phyloP scores from a whole-genome alignment of 2,113 vertebrate species.

The Cygnus buccinator region DNA sequence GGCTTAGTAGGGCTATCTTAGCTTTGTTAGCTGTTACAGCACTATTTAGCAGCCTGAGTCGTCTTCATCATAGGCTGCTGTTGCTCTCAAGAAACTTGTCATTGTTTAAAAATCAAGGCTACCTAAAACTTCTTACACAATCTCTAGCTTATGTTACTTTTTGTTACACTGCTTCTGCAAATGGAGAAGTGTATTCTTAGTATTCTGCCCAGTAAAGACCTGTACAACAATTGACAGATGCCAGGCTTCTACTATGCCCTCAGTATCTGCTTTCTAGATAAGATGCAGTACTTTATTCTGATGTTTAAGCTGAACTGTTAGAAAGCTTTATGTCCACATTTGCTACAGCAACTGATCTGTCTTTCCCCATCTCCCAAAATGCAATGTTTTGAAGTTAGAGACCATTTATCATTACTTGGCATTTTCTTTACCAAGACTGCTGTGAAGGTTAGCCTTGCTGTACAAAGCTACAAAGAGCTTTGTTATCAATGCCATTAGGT shows the following conservation, averaged over 20 bases:
- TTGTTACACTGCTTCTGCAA: background rate
- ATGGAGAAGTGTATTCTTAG: background rate
- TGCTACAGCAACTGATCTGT: slow-evolving; percentile 38
- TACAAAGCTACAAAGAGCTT: slow-evolving; percentile 48
- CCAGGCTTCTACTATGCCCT: background rate
- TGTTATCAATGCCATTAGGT: slow-evolving; percentile 42
- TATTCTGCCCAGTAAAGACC: background rate
- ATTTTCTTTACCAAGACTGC: slow-evolving; percentile 62
- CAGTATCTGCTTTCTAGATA: background rate
- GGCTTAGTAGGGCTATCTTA: background rate
- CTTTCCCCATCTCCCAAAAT: slow-evolving; percentile 43
- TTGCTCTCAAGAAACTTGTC: background rate
- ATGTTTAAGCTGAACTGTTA: slow-evolving; percentile 22
- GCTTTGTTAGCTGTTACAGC: background rate
- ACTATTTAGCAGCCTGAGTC: background rate
- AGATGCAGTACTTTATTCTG: background rate
- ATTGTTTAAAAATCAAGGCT: background rate
- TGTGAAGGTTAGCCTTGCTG: slow-evolving; percentile 50
- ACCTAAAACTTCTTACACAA: background rate
- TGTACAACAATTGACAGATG: background rate
- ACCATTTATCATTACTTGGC: slow-evolving; percentile 55
- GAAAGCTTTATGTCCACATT: slow-evolving; percentile 34
- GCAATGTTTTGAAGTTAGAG: slow-evolving; percentile 56
- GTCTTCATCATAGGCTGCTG: background rate
- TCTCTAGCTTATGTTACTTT: no score